Conservation (phyloP, 2,797 vertebrate genomes). For the Danio kyathit region DNA sequence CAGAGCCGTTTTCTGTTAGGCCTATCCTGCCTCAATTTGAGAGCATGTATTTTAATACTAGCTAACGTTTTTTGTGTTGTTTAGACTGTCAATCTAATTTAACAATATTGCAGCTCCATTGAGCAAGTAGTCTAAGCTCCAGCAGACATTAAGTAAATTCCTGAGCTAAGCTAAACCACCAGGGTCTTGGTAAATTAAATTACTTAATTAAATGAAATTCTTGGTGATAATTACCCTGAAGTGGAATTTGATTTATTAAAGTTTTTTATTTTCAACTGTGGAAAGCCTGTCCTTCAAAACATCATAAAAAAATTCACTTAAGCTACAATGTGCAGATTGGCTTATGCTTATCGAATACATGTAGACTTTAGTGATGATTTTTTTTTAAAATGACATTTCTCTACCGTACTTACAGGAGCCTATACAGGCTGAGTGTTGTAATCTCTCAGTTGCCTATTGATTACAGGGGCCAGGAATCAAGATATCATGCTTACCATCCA, state of each 20-base stretch:
- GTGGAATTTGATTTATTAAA: background rate
- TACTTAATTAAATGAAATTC: background rate
- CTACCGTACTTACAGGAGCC: constrained; percentile 29
- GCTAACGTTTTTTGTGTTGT: background rate
- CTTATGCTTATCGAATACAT: background rate
- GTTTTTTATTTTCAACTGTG: background rate
- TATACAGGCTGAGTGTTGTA: constrained; percentile 56
- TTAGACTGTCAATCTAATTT: background rate
- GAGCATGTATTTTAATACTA: background rate
- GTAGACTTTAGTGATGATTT: background rate
- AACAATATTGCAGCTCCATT: background rate
- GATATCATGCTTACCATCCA: constrained; percentile 66
- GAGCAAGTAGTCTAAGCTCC: background rate
- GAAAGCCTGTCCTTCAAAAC: background rate
- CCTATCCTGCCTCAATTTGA: background rate
- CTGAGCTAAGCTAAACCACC: constrained; percentile 11
- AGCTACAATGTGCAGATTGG: background rate
- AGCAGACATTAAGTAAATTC: background rate
- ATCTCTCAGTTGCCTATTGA: constrained; percentile 73
- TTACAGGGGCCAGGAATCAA: constrained; percentile 68
- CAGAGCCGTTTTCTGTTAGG: background rate
- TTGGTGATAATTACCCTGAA: background rate
- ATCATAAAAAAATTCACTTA: no score
- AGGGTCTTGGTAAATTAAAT: background rate
- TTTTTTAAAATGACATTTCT: constrained; percentile 4